Base-by-base conservation (phyloP, 2,888 invertebrate genomes). In the Chrysotoxum bicinctum region DNA sequence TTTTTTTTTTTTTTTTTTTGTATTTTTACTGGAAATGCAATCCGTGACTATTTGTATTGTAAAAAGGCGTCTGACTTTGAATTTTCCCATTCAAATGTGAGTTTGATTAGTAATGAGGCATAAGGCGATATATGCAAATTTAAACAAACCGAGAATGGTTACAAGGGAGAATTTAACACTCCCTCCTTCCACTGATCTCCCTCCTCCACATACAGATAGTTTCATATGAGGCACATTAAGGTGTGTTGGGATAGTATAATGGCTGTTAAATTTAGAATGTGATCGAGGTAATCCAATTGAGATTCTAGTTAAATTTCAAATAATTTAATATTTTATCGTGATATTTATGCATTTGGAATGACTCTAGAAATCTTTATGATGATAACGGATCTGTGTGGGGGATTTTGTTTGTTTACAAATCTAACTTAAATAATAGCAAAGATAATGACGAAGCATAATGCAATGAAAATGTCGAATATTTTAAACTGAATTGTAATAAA, bases 21-120 rank as follows among this genome's bases (percentile, higher is more conserved):
- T 16, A 2, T 40, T 35, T 64, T 19, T 45, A 6, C 48, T 74
- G 62, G 16, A 70, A 62, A 62, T 43, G 70, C 58, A 66, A 72
- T 72, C 80, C 84, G 64, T 79, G 84, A 79, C 79, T 75, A 30
- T 52, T 43, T 26, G 26, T 35, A 14, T 56, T 52, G 68, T 62
- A 60, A 80, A 66, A 80, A 80, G 72, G 81, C 76, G 80, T 85
- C 76, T 85, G 81, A 85, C 85, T 85, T 85, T 85, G 85, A 85
- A 85, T 81, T 81, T 73, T 80, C 45, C 54, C 72, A 75, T 84
- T 75, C 52, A 60, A 85, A 85, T 76, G 85, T 64, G 72, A 76
- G 45, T 77, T 69, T 77, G 72, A 77, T 85, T 81, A 60, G 76
- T 69, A 81, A 85, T 85, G 76, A 81, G 80, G 62, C 76, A 66